Evolutionary conservation across 2,888 invertebrate species (phyloP).

Genomic region (Drosophila helvetica): DNA sequence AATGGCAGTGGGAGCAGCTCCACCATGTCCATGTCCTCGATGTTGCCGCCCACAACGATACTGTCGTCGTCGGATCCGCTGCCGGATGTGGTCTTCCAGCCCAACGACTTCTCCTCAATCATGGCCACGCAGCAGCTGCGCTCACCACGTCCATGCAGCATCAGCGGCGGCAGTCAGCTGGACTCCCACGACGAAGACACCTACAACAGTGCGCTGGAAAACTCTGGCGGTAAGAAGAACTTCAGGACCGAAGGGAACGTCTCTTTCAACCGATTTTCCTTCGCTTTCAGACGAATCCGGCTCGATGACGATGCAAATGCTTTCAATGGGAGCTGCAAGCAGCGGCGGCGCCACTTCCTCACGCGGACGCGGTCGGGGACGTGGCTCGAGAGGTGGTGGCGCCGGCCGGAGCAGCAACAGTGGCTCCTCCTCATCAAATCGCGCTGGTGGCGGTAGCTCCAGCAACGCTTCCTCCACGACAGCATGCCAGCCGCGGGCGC

Average conservation of each 20-base stretch:
- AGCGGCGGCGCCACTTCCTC: conserved; percentile 43
- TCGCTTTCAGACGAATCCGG: conserved; percentile 54
- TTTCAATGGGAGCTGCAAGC: conserved; percentile 21
- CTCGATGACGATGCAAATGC: conserved; percentile 18
- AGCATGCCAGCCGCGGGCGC: conserved; percentile 69
- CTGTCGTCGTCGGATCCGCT: conserved; percentile 81
- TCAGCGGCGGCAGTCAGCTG: conserved; percentile 54
- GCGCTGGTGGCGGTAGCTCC: conserved; percentile 70
- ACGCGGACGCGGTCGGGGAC: conserved; percentile 75
- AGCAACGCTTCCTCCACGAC: conserved; percentile 7
- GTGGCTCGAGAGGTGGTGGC: conserved; percentile 61
- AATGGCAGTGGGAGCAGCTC: conserved; percentile 33
- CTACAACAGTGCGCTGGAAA: conserved; percentile 67
- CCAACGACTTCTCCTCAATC: conserved; percentile 82
- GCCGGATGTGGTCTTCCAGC: conserved; percentile 80
- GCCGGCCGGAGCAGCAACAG: conserved; percentile 23
- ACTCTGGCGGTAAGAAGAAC: conserved; percentile 73
- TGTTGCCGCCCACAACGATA: conserved; percentile 80
- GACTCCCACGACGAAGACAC: conserved; percentile 73
- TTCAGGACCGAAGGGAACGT: neutral
- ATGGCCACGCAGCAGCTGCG: conserved; percentile 79
- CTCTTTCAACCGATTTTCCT: neutral
- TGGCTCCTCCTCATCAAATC: conserved; percentile 58
- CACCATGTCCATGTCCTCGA: conserved; percentile 53
- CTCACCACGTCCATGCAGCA: conserved; percentile 51